A percentile compares a stretch with the other conserved stretches of the same genome.
These are phyloP conservation scores for Hypena proboscidalis DNA, from an alignment of 2,888 invertebrate species.

Conservation along the genomic window DNA sequence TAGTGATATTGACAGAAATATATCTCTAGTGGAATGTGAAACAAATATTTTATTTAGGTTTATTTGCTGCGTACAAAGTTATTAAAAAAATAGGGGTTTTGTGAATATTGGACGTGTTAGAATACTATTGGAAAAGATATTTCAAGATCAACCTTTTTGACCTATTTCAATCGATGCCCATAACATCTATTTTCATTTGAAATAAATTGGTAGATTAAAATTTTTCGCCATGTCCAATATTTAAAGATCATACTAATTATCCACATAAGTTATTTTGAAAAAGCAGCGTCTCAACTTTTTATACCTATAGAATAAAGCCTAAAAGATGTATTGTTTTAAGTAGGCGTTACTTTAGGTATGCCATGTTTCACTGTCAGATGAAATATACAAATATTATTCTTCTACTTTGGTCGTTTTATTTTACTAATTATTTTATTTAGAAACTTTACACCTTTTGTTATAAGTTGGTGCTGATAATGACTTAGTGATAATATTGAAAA, in stretches of 20 bases:
- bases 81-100: not conserved
- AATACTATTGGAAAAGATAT: not conserved
- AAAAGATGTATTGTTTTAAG: slow-evolving; percentile 27
- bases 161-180: too few species aligned
- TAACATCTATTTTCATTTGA: too few species aligned
- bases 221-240: too few species aligned
- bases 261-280: too few species aligned
- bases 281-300: too few species aligned
- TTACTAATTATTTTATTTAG: too few species aligned
- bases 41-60: not conserved
- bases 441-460: too few species aligned
- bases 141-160: too few species aligned
- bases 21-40: slow-evolving; percentile 4
- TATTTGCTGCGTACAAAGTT: not conserved
- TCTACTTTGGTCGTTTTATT: slow-evolving; percentile 49
- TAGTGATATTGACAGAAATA: slow-evolving; percentile 11
- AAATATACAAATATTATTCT: slow-evolving; percentile 73
- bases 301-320: not conserved
- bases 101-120: not conserved
- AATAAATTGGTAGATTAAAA: too few species aligned
- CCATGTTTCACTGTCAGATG: slow-evolving; percentile 57
- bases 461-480: too few species aligned
- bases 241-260: too few species aligned
- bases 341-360: slow-evolving; percentile 17
- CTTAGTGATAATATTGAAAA: too few species aligned